Evolutionary conservation across 2,888 invertebrate species (phyloP).

Genomic region (Carterocephalus palaemon): DNA sequence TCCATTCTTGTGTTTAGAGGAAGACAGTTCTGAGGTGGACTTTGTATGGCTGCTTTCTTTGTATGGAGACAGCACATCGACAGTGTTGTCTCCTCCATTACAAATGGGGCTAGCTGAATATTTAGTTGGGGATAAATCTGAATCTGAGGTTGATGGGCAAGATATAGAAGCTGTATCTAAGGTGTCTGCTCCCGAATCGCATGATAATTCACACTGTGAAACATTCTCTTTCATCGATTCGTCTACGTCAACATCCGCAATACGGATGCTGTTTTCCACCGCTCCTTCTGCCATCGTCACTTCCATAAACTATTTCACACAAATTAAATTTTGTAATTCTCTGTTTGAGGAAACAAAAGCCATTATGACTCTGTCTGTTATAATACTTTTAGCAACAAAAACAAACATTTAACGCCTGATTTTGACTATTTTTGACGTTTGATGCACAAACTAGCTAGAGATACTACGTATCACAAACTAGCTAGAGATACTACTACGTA

Average conservation of each 20-base stretch:
- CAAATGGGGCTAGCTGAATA: slow-evolving; percentile 26
- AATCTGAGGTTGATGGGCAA: slow-evolving; percentile 40
- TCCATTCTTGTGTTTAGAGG: slow-evolving; percentile 5
- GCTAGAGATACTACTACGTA: too few relatives aligned
- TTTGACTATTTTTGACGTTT: slow-evolving; percentile 30
- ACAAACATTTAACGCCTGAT: slow-evolving; percentile 53
- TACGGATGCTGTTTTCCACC: slow-evolving; percentile 43
- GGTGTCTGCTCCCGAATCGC: slow-evolving; percentile 56
- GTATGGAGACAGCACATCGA: too few relatives aligned
- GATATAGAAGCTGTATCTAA: slow-evolving; percentile 42
- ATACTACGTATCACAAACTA: too few relatives aligned
- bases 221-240: slow-evolving; percentile 49
- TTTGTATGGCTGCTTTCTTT: slow-evolving; percentile 15
- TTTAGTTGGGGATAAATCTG: slow-evolving; percentile 43
- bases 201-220: slow-evolving; percentile 39
- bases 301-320: slow-evolving; percentile 5
- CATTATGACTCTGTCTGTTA: slow-evolving; percentile 43
- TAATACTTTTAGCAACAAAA: slow-evolving; percentile 45
- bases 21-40: slow-evolving; percentile 7
- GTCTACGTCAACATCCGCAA: slow-evolving; percentile 55
- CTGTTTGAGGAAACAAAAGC: slow-evolving; percentile 35
- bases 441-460: not conserved
- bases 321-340: slow-evolving; percentile 34
- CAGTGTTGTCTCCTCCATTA: not conserved
- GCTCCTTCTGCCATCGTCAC: slow-evolving; percentile 51